Evolutionary conservation across 2,888 invertebrate species (phyloP).

Genomic region (Monochamus alternatus): DNA sequence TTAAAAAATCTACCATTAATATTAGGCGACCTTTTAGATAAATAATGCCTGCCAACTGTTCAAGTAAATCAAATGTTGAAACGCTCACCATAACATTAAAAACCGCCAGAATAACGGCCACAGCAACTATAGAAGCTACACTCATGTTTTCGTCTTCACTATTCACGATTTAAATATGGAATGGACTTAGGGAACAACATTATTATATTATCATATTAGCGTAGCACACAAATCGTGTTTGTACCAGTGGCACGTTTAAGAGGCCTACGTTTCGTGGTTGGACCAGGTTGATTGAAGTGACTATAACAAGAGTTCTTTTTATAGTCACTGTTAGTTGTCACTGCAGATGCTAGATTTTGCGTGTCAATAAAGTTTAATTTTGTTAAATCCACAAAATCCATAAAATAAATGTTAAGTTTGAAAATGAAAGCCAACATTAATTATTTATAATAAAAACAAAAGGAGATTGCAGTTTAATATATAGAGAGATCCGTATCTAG

Average conservation of each 20-base stretch:
- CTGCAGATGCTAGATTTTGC: too few relatives aligned
- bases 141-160: slow-evolving; percentile 23
- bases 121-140: not conserved
- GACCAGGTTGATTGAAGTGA: too few relatives aligned
- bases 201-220: slow-evolving; percentile 9
- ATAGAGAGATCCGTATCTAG: too few relatives aligned
- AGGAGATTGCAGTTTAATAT: too few relatives aligned
- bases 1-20: not conserved
- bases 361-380: too few relatives aligned
- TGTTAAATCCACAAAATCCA: too few relatives aligned
- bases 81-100: slow-evolving; percentile 13
- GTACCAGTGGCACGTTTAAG: slow-evolving; percentile 1
- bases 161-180: slow-evolving; percentile 17
- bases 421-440: too few relatives aligned
- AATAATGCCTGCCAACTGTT: not conserved
- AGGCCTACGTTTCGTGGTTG: not conserved
- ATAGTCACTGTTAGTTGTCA: too few relatives aligned
- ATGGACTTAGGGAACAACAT: slow-evolving; percentile 8
- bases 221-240: slow-evolving; percentile 7
- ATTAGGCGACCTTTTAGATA: not conserved
- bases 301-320: too few relatives aligned
- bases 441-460: too few relatives aligned
- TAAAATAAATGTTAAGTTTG: too few relatives aligned
- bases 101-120: slow-evolving; percentile 1
- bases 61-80: not conserved